Evolutionary conservation across 2,113 vertebrate genomes (phyloP).

Genomic region (Peromyscus polionotus): DNA sequence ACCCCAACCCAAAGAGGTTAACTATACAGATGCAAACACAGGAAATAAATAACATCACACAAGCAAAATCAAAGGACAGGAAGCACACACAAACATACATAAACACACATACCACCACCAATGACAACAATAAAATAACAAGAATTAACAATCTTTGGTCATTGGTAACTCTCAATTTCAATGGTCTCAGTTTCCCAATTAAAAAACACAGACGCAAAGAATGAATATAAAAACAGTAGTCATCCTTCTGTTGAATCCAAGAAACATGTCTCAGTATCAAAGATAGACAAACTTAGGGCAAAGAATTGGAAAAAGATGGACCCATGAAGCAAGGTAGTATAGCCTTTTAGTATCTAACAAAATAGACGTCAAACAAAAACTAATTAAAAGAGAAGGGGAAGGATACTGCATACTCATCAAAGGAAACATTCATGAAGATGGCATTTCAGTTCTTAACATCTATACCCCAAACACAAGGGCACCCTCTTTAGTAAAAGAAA

Average conservation of each 20-base stretch:
- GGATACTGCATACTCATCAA: too few species aligned
- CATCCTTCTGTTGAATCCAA: background rate
- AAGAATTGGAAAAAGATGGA: background rate
- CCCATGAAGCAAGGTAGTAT: too few species aligned
- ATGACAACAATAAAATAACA: background rate
- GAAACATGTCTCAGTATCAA: background rate
- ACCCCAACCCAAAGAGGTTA: background rate
- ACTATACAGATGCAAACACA: background rate
- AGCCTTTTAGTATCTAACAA: too few species aligned
- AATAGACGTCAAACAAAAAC: too few species aligned
- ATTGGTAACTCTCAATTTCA: background rate
- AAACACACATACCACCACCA: background rate
- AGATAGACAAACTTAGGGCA: background rate
- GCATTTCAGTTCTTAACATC: too few species aligned
- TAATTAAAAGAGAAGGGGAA: too few species aligned
- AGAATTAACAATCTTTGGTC: background rate
- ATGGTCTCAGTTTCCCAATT: background rate
- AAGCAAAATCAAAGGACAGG: background rate
- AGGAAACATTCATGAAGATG: too few species aligned
- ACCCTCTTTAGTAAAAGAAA: too few species aligned
- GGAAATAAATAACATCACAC: background rate
- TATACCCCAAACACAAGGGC: too few species aligned
- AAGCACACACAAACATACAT: background rate
- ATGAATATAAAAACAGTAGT: background rate
- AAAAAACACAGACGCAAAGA: background rate